Evolutionary conservation across 2,888 invertebrate genomes (phyloP), one percentile per base, ranked within the genome.

Genomic region (Drosophila picticornis): DNA sequence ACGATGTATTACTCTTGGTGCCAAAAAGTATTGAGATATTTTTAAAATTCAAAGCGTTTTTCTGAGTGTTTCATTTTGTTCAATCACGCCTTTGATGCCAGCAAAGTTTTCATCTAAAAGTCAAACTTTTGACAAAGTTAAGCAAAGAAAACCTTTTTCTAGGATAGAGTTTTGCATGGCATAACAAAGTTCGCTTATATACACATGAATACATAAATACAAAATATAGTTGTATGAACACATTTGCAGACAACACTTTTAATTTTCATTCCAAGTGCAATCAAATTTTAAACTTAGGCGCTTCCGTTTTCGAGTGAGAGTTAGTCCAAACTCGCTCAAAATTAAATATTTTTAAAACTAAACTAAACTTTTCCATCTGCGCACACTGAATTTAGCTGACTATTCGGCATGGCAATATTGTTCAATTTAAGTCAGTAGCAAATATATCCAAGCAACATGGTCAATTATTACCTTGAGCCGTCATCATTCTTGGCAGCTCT

Each of bases 381-480:
- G 31, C 46, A 43, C 56, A 25, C 2, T 75, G 50, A 80, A 67
- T 59, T 53, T 25, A 43, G n/a, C 6, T 58, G 57, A 64, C 88
- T 70, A n/a, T 79, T 85, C 67, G 31, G 31, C 25, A 13, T 27
- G 31, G 27, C 40, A 48, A 64, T 63, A 68, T 70, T 34, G 43
- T 63, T 43, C 27, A 55, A 56, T 34, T 64, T 50, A 64, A 74
- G 40, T 56, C 50, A 51, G 11, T 25, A n/a, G 40, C 22, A 57
- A 48, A 62, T 48, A 34, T 38, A 43, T 63, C 27, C 51, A 64
- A 55, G 53, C 58, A 62, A 58, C 43, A 48, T 55, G 63, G 57
- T 55, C 61, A 62, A 73, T 56, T 63, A 60, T 90, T 84, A 77
- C 84, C 84, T 84, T 84, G 84, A 88, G 89, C 63, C 71, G 90